A percentile compares a stretch with the other conserved stretches of the same genome.
phyloP scores from a whole-genome alignment of 1,140 invertebrate genomes.

The Zaprionus nigranus region DNA sequence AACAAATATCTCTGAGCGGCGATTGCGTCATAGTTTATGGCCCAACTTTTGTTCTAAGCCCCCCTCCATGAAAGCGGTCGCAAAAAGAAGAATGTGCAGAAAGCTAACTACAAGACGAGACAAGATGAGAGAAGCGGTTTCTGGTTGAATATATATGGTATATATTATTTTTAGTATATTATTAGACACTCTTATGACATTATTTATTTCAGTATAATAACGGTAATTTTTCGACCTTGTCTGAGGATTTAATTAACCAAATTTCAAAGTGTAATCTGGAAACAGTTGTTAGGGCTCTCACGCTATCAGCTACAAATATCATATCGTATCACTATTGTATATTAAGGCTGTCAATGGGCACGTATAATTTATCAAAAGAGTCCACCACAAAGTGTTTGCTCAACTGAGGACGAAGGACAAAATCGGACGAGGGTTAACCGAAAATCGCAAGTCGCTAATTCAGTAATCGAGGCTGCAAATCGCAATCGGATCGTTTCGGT shows the following conservation, averaged over 20 bases:
- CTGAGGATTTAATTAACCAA: not conserved
- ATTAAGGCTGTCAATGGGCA: constrained; percentile 55
- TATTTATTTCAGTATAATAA: not conserved
- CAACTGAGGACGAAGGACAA: constrained; percentile 62
- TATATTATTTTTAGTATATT: not conserved
- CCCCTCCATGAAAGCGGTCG: constrained; percentile 16
- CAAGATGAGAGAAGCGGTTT: constrained; percentile 24
- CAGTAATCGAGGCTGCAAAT: constrained; percentile 40
- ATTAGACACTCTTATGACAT: not conserved
- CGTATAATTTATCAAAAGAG: constrained; percentile 66
- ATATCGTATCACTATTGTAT: not conserved
- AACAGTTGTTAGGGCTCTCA: constrained; percentile 60
- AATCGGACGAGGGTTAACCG: constrained; percentile 41
- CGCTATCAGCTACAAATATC: constrained; percentile 1
- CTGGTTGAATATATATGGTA: not conserved
- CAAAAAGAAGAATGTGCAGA: constrained; percentile 32
- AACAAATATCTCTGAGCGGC: constrained; percentile 65
- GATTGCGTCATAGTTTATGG: constrained; percentile 77
- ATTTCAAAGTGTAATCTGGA: not conserved
- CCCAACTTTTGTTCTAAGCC: constrained; percentile 57
- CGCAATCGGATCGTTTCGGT: constrained; percentile 72
- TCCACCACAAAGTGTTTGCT: constrained; percentile 66
- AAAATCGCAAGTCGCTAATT: constrained; percentile 19
- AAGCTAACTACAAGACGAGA: constrained; percentile 27
- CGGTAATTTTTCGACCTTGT: not conserved